These are phyloP conservation scores for Neotoxoptera formosana DNA, from an alignment of 1,140 invertebrate genomes.

Conservation along the genomic window DNA sequence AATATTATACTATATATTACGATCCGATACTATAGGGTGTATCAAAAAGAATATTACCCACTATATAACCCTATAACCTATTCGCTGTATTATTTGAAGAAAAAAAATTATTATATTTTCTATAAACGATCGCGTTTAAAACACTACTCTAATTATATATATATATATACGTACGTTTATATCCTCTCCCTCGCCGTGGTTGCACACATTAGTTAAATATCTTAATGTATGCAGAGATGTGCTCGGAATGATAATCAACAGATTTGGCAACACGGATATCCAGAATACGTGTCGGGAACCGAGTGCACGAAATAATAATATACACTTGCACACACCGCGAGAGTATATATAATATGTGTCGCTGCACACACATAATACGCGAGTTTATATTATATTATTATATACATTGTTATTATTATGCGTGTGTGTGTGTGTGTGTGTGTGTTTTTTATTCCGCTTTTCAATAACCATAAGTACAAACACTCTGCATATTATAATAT, in stretches of 20 bases:
- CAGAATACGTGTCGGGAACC: conserved; percentile 47
- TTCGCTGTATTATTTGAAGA: not conserved
- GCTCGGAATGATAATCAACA: conserved; percentile 56
- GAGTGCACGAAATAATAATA: conserved; percentile 33
- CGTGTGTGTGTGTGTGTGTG: not conserved
- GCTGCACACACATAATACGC: not conserved
- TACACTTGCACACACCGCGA: not conserved
- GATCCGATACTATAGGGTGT: not conserved
- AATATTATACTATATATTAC: not conserved
- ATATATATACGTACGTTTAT: too few species aligned
- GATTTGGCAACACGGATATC: conserved; percentile 48
- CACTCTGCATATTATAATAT: conserved; percentile 10
- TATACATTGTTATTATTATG: not conserved
- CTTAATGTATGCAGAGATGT: conserved; percentile 56
- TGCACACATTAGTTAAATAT: conserved; percentile 46
- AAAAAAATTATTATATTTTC: not conserved
- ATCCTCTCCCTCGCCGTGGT: not conserved
- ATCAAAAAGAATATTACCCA: too few species aligned
- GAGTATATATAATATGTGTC: too few species aligned
- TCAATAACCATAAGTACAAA: conserved; percentile 49
- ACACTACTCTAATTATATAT: conserved; percentile 26
- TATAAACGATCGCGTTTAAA: conserved; percentile 19
- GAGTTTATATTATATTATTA: not conserved
- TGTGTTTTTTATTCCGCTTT: conserved; percentile 15
- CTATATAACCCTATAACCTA: too few species aligned